phyloP scores from a whole-genome alignment of 2,113 vertebrate genomes.

The Actenoides hombroni region DNA sequence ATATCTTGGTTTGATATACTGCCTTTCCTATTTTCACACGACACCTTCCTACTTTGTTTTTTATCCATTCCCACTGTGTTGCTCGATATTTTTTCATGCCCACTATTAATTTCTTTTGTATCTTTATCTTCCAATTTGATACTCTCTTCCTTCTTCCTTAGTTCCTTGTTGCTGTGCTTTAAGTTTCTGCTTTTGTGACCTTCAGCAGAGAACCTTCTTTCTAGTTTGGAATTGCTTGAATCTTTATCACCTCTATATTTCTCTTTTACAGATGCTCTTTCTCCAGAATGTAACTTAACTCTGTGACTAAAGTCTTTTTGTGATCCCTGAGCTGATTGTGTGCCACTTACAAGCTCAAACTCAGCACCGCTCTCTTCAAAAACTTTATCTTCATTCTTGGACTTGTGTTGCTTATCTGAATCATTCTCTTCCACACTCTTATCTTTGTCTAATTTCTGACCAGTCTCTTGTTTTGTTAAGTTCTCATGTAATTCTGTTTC shows the following conservation, averaged over 20 bases:
- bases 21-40: constrained; percentile 67
- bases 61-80: constrained; percentile 41
- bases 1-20: constrained; percentile 49
- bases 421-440: constrained; percentile 73
- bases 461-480: constrained; percentile 46
- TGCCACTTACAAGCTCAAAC: background rate
- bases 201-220: constrained; percentile 78
- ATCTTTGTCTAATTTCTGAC: constrained; percentile 78
- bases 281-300: constrained; percentile 61
- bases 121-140: constrained; percentile 74
- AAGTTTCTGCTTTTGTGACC: constrained; percentile 75
- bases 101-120: constrained; percentile 64
- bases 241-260: constrained; percentile 83
- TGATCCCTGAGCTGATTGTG: constrained; percentile 19
- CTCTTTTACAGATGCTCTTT: constrained; percentile 75
- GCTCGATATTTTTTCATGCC: constrained; percentile 52
- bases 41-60: constrained; percentile 62
- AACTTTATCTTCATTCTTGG: constrained; percentile 74
- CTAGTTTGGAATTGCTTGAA: constrained; percentile 64
- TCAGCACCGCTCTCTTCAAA: constrained; percentile 72
- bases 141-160: constrained; percentile 83
- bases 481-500: constrained; percentile 77
- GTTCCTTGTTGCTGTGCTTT: constrained; percentile 74
- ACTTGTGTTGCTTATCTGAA: constrained; percentile 80
- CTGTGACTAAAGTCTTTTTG: constrained; percentile 73